Evolutionary conservation across 1,140 invertebrate genomes (phyloP), one percentile per base, ranked within the genome.

Genomic region (Ostrea denselamellosa): DNA sequence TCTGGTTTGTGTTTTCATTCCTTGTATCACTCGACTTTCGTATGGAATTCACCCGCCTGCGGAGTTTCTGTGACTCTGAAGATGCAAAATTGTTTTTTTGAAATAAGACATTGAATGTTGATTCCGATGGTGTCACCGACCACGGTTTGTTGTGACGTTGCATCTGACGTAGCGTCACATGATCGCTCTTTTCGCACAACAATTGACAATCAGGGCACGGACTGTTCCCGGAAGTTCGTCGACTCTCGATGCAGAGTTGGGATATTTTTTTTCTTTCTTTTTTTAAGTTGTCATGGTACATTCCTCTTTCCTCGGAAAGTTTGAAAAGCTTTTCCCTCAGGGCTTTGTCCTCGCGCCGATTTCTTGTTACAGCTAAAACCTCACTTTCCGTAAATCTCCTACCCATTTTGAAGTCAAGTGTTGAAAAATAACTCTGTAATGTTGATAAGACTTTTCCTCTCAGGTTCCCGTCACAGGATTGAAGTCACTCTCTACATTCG

Each of bases 361-460:
- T 89, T 53, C 88, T 65, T 2, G 85, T 89, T 82, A 89, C 71
- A 5, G 88, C 88, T 0, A 85, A 83, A 8, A 89, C 85, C 44
- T 89, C 88, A 84, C 85, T 89, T 56, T 86, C 88, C 8, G 88
- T 86, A 62, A 86, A 89, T 34, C 85, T 71, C 71, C 88, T 83
- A 0, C 85, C 85, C 88, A 89, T 89, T 53, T 86, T 51, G 14
- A 34, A 22, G 9, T 52, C 82, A 10, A 62, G 7, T 54, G 8
- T 17, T n/a, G 8, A 52, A 83, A 83, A 53, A 51, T 83, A 83
- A n/a, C 28, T 22, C 22, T 83, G 19, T 52, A n/a, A n/a, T 53
- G 44, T 52, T 52, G 51, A 17, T 52, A n/a, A 83, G 44, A 77
- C 9, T 14, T 81, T 51, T 19, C 44, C 34, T 44, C 58, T 1